These are phyloP conservation scores for Ostrea edulis DNA, from an alignment of 1,140 invertebrate genomes.

Conservation along the genomic window DNA sequence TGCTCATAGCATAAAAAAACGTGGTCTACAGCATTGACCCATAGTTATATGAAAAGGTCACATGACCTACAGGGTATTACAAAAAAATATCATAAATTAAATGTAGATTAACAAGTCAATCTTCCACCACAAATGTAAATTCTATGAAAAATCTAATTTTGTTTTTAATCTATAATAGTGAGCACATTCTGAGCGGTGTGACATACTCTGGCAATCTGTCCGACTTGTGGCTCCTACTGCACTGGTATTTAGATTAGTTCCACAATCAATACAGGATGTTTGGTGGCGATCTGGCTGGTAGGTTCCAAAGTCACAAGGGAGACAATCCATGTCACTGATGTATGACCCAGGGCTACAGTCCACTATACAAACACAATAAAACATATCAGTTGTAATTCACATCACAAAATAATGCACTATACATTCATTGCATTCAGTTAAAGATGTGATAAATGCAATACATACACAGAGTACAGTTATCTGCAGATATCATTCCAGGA, in stretches of 20 bases:
- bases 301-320: conserved; percentile 46
- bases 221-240: not conserved
- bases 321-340: conserved; percentile 45
- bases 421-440: not conserved
- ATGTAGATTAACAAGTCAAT: too few species aligned
- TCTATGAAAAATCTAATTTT: not conserved
- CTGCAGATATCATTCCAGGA: conserved; percentile 39
- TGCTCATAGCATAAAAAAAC: too few species aligned
- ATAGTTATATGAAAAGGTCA: too few species aligned
- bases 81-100: too few species aligned
- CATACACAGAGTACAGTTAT: conserved; percentile 30
- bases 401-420: not conserved
- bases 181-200: too few species aligned
- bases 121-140: not conserved
- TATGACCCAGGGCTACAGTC: conserved; percentile 48
- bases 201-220: conserved; percentile 44
- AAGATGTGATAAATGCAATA: not conserved
- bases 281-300: conserved; percentile 50
- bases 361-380: conserved; percentile 21
- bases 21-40: too few species aligned
- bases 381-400: not conserved
- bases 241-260: conserved; percentile 45
- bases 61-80: too few species aligned
- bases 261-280: conserved; percentile 39
- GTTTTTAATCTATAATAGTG: too few species aligned